phyloP scores from a whole-genome alignment of 2,888 invertebrate species.

The Diaprepes abbreviatus region DNA sequence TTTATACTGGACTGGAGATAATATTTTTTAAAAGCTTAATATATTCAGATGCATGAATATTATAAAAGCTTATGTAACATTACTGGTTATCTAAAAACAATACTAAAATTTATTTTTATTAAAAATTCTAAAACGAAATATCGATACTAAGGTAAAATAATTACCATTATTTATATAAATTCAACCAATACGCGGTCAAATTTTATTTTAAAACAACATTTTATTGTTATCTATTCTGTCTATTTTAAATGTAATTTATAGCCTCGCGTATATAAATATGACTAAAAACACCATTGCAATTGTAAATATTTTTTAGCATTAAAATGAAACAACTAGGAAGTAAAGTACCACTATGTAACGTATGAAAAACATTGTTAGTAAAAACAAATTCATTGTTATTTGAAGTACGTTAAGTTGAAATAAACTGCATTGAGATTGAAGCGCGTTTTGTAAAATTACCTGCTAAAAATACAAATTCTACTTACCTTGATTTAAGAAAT shows the following conservation, averaged over 20 bases:
- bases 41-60: too few species aligned
- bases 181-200: not conserved
- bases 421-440: too few species aligned
- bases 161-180: not conserved
- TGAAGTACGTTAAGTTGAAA: too few species aligned
- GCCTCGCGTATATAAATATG: not conserved
- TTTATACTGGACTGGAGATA: too few species aligned
- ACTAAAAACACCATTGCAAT: not conserved
- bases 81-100: not conserved
- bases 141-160: not conserved
- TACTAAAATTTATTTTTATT: slow-evolving; percentile 3
- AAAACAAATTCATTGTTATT: too few species aligned
- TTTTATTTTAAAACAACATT: not conserved
- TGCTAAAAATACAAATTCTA: too few species aligned
- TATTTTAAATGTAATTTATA: not conserved
- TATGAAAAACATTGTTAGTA: too few species aligned
- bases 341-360: too few species aligned
- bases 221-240: not conserved
- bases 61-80: not conserved
- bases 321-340: too few species aligned
- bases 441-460: too few species aligned
- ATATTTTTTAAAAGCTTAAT: too few species aligned
- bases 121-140: not conserved
- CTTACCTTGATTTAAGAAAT: too few species aligned
- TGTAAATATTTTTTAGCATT: not conserved